Base-by-base conservation (phyloP, 2,113 vertebrate species). In the Calidris pugnax region DNA sequence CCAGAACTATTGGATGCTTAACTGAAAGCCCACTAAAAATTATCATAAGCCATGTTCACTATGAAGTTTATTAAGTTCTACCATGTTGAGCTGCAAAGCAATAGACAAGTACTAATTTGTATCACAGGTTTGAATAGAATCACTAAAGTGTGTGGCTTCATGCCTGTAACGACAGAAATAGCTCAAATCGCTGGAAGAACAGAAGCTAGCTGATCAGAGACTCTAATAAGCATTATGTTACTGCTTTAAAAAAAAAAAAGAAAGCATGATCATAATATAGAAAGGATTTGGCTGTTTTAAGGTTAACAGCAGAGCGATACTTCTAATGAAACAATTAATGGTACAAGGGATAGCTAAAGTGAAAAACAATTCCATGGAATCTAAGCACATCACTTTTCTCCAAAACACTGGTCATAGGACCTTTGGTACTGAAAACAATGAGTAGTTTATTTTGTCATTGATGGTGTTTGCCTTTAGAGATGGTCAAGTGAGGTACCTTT, bases 81-180 rank as follows among this genome's bases (percentile, higher is more conserved):
- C 20, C 60, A 56, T 9, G 7, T 69, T 72, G 43, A 91, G 32
- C 80, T 77, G 55, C 50, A 92, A 95, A 88, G 63, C 60, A 95
- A 84, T 45, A 69, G 6, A 30, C 26, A 59, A 81, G 37, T 76
- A 84, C 23, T 89, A 50, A 74, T 33, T 84, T 73, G 74, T 7
- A 30, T 53, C 87, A 90, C 86, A 87, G 53, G 32, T 89, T 92
- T 71, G 81, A 93, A 92, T 32, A 8, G 27, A 81, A 95, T 47
- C 89, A 86, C n/a, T 88, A 59, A 27, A 47, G 28, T 47, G 18
- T 63, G 67, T 55, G 56, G 77, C 60, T 95, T 92, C 80, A 67
- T 60, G 84, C 60, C 47, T 87, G 35, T 72, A 84, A 93, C 87
- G 23, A 77, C 51, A 93, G 39, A 90, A 96, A 95, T 78, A 75